phyloP scores from a whole-genome alignment of 2,888 invertebrate species.

The Ephialtes manifestator region DNA sequence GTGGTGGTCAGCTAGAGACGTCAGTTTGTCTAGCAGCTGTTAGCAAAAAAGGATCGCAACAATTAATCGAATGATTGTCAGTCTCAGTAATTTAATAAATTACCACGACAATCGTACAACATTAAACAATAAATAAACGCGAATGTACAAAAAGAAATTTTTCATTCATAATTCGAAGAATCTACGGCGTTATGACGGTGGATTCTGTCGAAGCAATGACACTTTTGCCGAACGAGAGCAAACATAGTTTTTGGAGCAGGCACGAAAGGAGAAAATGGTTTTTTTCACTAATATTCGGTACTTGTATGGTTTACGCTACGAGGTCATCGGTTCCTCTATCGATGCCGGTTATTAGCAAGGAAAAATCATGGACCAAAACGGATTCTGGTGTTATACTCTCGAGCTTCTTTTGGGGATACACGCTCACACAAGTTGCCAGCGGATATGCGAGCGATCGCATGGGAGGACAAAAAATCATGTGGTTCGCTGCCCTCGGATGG shows the following conservation, averaged over 20 bases:
- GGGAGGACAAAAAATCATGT: constrained; percentile 90
- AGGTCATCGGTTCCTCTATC: constrained; percentile 90
- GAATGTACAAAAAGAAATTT: constrained; percentile 33
- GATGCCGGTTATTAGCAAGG: constrained; percentile 88
- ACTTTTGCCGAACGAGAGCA: constrained; percentile 69
- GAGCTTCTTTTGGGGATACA: constrained; percentile 92
- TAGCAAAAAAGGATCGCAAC: background rate
- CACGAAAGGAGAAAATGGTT: constrained; percentile 88
- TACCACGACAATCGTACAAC: background rate
- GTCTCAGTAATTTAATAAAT: background rate
- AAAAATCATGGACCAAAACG: constrained; percentile 90
- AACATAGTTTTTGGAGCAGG: constrained; percentile 81
- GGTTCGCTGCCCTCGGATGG: constrained; percentile 89
- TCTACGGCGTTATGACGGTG: constrained; percentile 52
- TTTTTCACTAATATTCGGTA: constrained; percentile 88
- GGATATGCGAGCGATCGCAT: constrained; percentile 88
- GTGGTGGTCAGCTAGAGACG: background rate
- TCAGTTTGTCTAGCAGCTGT: constrained; percentile 10
- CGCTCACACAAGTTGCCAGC: constrained; percentile 88
- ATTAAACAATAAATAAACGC: constrained; percentile 8
- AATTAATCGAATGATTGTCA: background rate
- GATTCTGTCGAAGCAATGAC: constrained; percentile 54
- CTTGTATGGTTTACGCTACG: constrained; percentile 89
- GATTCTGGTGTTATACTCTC: constrained; percentile 91
- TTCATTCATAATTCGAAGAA: constrained; percentile 26